These are phyloP conservation scores for Seriola aureovittata DNA, from an alignment of 2,113 vertebrate species.

Conservation along the genomic window DNA sequence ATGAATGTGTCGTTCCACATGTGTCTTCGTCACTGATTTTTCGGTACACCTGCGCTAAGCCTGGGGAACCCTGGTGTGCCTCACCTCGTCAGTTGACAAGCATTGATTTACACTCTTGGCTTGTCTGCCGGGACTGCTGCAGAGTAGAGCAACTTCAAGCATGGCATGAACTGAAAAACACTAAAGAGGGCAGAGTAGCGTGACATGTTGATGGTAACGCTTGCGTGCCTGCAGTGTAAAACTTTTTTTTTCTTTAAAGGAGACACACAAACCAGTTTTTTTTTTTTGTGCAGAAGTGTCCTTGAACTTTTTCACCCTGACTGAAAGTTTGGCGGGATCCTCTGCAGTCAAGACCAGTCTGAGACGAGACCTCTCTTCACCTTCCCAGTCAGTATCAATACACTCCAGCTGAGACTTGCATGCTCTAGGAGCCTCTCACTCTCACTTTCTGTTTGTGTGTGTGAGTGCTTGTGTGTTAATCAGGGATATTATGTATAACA, in stretches of 20 bases:
- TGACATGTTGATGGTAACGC: background rate
- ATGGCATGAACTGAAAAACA: conserved; percentile 9
- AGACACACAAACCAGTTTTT: background rate
- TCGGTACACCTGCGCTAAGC: conserved; percentile 10
- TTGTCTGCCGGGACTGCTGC: conserved; percentile 17
- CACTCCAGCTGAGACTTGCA: conserved; percentile 27
- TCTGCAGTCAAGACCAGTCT: background rate
- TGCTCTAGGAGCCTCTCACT: conserved; percentile 7
- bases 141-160: conserved; percentile 13
- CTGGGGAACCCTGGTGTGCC: background rate
- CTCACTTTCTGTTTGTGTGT: background rate
- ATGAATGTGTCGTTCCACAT: background rate
- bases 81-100: conserved; percentile 17
- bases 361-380: conserved; percentile 43
- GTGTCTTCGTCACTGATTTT: conserved; percentile 26
- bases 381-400: conserved; percentile 37
- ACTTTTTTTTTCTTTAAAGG: background rate
- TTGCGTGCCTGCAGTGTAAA: conserved; percentile 2
- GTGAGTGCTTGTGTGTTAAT: background rate
- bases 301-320: background rate
- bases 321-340: background rate
- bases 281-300: background rate
- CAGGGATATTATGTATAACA: background rate
- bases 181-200: background rate
- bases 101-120: conserved; percentile 33